Base-by-base conservation (phyloP, 2,113 vertebrate species). In the Phodopus roborovskii region DNA sequence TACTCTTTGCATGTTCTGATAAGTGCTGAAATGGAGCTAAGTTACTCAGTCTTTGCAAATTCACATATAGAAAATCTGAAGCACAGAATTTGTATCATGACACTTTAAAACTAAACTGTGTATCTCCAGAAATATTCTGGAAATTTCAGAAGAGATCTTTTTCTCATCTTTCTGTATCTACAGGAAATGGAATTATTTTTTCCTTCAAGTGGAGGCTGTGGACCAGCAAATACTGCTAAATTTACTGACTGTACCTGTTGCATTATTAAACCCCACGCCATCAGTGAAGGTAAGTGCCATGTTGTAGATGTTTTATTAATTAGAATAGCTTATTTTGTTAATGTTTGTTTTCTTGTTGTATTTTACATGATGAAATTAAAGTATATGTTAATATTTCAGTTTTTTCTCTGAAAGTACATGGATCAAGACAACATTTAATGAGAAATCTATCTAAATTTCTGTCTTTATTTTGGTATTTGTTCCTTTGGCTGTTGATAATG, bases 181-280 rank as follows among this genome's bases (percentile, higher is more conserved):
- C 97, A 99, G 99, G 99, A 99, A 96, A 98, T 99, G 97, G 99
- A 99, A 96, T 99, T 99, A 88, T 99, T 99, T 98, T 99, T 99
- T 90, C 99, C 99, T 60, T 99, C 99, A 5, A 99, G 98, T 24
- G 98, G 99, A 96, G 99, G 99, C 78, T 98, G 87, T 13, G 99
- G 99, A n/a, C 99, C 99, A 45, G 95, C 97, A 74, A 99, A 99
- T 97, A 99, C 99, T 68, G 99, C 99, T 89, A 96, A 97, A 42
- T 99, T 98, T 92, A 98, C 98, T 13, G 98, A 99, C 92, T 99
- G 98, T 97, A 99, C 99, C 53, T 99, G 99, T 93, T 99, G 99
- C 96, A 98, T 99, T 98, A 98, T 99, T 98, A 99, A 99, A 95
- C 99, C 99, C 91, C 99, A 99, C 77, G 99, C 99, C 5, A 58